Base-by-base conservation (phyloP, 2,113 vertebrate species). In the Cyanocitta stelleri region DNA sequence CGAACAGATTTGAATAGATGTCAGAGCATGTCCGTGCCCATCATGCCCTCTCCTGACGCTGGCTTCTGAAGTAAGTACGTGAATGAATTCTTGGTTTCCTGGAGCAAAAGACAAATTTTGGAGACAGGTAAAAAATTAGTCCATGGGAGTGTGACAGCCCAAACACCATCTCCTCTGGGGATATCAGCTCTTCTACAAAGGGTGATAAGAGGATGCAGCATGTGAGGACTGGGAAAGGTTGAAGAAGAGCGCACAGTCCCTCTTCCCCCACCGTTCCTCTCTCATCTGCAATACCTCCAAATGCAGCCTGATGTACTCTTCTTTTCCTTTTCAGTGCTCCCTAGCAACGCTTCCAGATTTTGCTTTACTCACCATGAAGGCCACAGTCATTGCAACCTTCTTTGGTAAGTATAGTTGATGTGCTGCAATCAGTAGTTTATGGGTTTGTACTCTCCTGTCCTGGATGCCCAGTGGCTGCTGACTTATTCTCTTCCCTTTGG, bases 281-380 rank as follows among this genome's bases (percentile, higher is more conserved):
- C 9, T 30, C n/a, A 35, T 13, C 49, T 77, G 27, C 1, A 1
- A 22, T 52, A 46, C 4, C 16, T 68, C 44, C 3, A 4, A 81
- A 68, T 32, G 22, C 39, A 90, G 17, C 43, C 59, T 95, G 51
- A 95, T 33, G 2, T 49, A n/a, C 3, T 76, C 24, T 64, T 78
- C 32, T 78, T 86, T 95, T 93, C 32, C n/a, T 82, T 97, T 95
- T 62, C 95, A 96, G 79, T 23, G 76, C 39, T 74, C 41, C 74
- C 62, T 85, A 90, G 49, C 22, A 77, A 96, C 63, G 49, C 52
- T 89, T 59, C 64, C 56, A 88, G 90, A 75, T 81, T 86, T 93
- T 76, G 43, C 37, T 96, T 95, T 90, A 94, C 72, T 96, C 95
- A 94, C 72, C 80, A 98, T 98, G 98, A 98, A 98, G 96, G 77